Conservation (phyloP, 2,797 vertebrate species). For the Choloepus didactylus region DNA sequence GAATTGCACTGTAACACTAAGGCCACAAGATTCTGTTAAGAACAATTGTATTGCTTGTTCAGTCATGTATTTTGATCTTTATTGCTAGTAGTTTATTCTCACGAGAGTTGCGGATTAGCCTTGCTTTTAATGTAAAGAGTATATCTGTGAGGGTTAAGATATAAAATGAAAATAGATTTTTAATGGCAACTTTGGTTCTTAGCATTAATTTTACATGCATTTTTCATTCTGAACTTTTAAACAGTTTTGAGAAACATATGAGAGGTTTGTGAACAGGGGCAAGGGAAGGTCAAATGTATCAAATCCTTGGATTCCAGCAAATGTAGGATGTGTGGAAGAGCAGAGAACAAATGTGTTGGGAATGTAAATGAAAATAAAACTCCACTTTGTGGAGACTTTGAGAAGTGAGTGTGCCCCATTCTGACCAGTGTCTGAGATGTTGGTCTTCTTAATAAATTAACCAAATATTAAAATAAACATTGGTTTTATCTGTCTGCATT, state of each 20-base stretch:
- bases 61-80: slow-evolving; percentile 78
- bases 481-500: slow-evolving; percentile 87
- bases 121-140: slow-evolving; percentile 76
- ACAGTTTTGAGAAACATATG: slow-evolving; percentile 84
- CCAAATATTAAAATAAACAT: slow-evolving; percentile 87
- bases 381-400: slow-evolving; percentile 8
- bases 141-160: slow-evolving; percentile 67
- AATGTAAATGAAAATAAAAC: slow-evolving; percentile 78
- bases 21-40: slow-evolving; percentile 76
- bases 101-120: slow-evolving; percentile 71
- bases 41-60: slow-evolving; percentile 83
- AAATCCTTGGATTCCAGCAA: slow-evolving; percentile 82
- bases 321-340: slow-evolving; percentile 79
- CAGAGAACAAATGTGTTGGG: slow-evolving; percentile 76
- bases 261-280: slow-evolving; percentile 87
- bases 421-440: slow-evolving; percentile 44
- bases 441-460: slow-evolving; percentile 87
- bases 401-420: slow-evolving; percentile 57
- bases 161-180: slow-evolving; percentile 79
- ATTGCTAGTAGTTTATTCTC: slow-evolving; percentile 82
- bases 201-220: slow-evolving; percentile 82
- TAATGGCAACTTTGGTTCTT: slow-evolving; percentile 77
- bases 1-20: slow-evolving; percentile 81
- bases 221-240: slow-evolving; percentile 84
- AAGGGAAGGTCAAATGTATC: slow-evolving; percentile 85